Percentiles rank a stretch among this genome's conserved stretches.
These are phyloP conservation scores for Oxygymnocypris stewartii DNA, from an alignment of 2,113 vertebrate species.

Conservation along the genomic window DNA sequence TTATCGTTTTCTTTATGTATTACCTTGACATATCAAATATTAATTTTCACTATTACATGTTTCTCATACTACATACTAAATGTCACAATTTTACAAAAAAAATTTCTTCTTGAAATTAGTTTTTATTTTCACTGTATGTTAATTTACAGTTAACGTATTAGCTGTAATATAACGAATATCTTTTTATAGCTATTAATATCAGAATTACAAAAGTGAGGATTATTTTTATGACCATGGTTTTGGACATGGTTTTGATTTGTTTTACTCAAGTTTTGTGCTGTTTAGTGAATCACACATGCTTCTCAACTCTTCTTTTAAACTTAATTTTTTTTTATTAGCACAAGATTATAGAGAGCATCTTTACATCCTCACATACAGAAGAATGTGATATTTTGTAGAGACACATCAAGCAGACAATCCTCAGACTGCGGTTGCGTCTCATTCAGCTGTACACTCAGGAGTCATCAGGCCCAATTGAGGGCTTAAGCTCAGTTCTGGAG, in stretches of 20 bases:
- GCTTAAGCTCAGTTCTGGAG: conserved; percentile 33
- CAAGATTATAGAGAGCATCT: neutral
- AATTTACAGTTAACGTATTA: no score
- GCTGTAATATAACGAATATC: no score
- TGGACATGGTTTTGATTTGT: neutral
- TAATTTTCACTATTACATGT: neutral
- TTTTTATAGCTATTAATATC: neutral
- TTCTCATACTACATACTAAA: neutral
- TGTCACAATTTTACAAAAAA: no score
- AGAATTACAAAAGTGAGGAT: neutral
- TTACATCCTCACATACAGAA: neutral
- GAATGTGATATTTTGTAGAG: neutral
- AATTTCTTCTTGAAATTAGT: no score
- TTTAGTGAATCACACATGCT: neutral
- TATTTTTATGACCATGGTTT: neutral
- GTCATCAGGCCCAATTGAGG: conserved; percentile 8
- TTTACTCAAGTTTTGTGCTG: no score
- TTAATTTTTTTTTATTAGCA: neutral
- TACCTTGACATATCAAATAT: neutral
- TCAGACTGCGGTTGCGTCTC: neutral
- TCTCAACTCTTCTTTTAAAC: no score
- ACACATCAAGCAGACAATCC: neutral
- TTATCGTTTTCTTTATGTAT: neutral
- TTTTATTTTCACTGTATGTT: no score
- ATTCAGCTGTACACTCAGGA: neutral